phyloP scores from a whole-genome alignment of 2,888 invertebrate genomes.

The Allolobophora icterica region DNA sequence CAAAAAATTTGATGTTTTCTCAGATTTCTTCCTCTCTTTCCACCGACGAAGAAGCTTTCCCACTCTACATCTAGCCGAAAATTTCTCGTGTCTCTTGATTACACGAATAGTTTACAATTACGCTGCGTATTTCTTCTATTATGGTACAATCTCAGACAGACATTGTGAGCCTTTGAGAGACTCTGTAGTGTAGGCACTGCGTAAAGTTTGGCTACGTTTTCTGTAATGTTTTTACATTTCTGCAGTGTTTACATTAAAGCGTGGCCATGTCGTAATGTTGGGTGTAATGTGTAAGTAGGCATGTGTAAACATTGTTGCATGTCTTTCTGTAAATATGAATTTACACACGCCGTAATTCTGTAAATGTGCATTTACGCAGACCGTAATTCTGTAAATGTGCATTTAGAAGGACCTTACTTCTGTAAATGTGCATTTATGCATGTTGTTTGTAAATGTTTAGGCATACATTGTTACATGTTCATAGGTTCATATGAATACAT shows the following conservation, averaged over 20 bases:
- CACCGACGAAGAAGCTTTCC: background rate
- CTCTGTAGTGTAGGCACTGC: no score
- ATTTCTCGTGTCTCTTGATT: background rate
- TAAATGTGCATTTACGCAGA: no score
- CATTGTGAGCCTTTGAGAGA: background rate
- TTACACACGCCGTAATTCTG: background rate
- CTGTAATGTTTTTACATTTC: background rate
- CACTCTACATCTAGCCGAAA: background rate
- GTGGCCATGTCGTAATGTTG: background rate
- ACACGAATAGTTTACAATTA: background rate
- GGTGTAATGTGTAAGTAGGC: background rate
- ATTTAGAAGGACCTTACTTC: no score
- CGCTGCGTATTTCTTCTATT: background rate
- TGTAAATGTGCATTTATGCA: no score
- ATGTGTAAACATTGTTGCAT: background rate
- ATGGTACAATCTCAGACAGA: background rate
- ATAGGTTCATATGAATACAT: no score
- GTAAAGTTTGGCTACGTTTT: background rate
- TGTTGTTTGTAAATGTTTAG: no score
- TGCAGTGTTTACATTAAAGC: background rate
- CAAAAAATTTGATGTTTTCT: background rate
- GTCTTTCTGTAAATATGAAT: background rate
- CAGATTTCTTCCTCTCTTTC: no score
- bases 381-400: no score
- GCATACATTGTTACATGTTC: no score